Base-by-base conservation (phyloP, 2,113 vertebrate species). In the Seriola aureovittata region DNA sequence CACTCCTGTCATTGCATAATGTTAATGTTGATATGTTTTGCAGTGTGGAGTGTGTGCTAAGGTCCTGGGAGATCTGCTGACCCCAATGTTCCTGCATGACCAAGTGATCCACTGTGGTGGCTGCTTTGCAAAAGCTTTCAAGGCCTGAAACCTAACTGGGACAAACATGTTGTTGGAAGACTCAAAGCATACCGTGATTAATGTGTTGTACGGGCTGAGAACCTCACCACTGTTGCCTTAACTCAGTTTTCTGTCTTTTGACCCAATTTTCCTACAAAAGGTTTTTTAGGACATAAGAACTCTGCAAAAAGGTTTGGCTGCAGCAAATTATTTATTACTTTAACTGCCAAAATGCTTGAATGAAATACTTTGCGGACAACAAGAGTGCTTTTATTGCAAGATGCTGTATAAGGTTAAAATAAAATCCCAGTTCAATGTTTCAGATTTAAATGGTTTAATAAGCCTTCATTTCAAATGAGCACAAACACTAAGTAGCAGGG, bases 1-100 rank as follows among this genome's bases (percentile, higher is more conserved):
- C 64, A 9, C 67, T 71, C 10, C 38, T 23, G 17, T 64, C 40
- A 54, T 25, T 78, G 36, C 6, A 6, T 82, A 19, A 80, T 84
- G 32, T 23, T 80, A 68, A 84, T 63, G 7, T 25, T 69, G 66
- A 69, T 80, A 16, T 89, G 16, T 67, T 54, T 85, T 87, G 62
- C 90, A 95, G 94, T 95, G 94, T 40, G 86, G 58, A 17, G 71
- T 44, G 48, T 95, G 94, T 77, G n/a, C 48, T 5, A 85, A 9
- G 62, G 36, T 3, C 48, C 85, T 94, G 48, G 93, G 92, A 81
- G 88, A 94, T 46, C 1, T 94, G 77, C n/a, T 78, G 65, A 83
- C 29, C n/a, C 4, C 69, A n/a, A 91, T 95, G 64, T 95, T 81
- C 77, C 40, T 88, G 60, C 72, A 68, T 29, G 46, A 54, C 29